Evolutionary conservation across 2,113 vertebrate species (phyloP).

Genomic region (Poeciliopsis occidentalis): DNA sequence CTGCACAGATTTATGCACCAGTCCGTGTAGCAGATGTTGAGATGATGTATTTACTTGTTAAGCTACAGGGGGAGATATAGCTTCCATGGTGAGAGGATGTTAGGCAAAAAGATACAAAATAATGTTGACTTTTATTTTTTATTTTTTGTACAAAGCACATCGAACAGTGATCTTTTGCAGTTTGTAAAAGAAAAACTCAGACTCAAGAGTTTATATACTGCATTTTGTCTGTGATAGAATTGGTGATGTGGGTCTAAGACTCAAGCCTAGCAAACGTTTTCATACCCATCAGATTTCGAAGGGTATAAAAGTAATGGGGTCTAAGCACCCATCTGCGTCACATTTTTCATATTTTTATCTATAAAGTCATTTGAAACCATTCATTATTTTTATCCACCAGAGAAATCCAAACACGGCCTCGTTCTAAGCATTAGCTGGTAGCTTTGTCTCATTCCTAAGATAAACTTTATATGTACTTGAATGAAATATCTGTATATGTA

Average conservation of each 20-base stretch:
- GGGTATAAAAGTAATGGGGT: no score
- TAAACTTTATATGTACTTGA: no score
- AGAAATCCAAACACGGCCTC: no score
- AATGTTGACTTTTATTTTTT: neutral
- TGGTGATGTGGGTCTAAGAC: neutral
- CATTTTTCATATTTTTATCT: no score
- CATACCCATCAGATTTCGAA: no score
- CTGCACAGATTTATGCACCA: neutral
- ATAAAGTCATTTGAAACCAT: no score
- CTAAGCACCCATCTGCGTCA: no score
- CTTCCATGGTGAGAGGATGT: neutral
- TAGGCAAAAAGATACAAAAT: neutral
- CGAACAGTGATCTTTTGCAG: neutral
- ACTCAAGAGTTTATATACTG: neutral
- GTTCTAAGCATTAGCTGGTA: no score
- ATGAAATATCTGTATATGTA: no score
- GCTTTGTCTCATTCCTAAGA: no score
- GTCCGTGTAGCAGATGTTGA: slow-evolving; percentile 12
- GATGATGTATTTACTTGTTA: slow-evolving; percentile 13
- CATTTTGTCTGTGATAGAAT: neutral
- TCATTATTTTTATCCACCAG: no score
- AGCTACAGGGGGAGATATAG: neutral
- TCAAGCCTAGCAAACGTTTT: no score
- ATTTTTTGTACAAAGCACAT: neutral
- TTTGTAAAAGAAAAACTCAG: neutral